Percentiles rank a stretch among this genome's conserved stretches.
Evolutionary conservation across 2,797 vertebrate species (phyloP).

Genomic region (Halcyon leucocephala): DNA sequence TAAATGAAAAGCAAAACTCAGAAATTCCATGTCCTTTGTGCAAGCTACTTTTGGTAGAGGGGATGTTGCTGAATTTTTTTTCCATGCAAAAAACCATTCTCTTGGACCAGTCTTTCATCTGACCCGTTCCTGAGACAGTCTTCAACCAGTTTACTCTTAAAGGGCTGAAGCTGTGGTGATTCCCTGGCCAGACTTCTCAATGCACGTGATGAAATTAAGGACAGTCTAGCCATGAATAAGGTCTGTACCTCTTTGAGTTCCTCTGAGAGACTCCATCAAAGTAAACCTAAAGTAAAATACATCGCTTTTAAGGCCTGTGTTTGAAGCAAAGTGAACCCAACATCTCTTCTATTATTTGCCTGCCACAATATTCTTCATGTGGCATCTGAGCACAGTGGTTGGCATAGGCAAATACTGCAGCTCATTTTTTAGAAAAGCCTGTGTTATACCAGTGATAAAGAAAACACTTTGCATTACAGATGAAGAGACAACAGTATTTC

Average conservation of each 20-base stretch:
- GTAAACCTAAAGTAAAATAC: not conserved
- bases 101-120: not conserved
- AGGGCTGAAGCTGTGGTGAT: not conserved
- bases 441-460: not conserved
- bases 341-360: not conserved
- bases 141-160: not conserved
- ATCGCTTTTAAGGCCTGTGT: not conserved
- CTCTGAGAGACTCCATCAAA: not conserved
- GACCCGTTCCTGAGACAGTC: not conserved
- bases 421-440: not conserved
- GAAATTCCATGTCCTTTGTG: not conserved
- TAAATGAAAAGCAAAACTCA: not conserved
- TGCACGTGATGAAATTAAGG: not conserved
- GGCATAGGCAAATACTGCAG: not conserved
- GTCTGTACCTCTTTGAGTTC: not conserved
- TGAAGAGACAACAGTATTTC: not conserved
- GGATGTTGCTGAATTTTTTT: not conserved
- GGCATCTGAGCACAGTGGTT: not conserved
- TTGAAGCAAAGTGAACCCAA: not conserved
- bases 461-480: conserved; percentile 23
- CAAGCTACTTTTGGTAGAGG: not conserved
- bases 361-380: not conserved
- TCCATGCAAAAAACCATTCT: not conserved
- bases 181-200: not conserved
- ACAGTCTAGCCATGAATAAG: not conserved